Conservation (phyloP, 2,797 vertebrate genomes). For the Mus spretus region DNA sequence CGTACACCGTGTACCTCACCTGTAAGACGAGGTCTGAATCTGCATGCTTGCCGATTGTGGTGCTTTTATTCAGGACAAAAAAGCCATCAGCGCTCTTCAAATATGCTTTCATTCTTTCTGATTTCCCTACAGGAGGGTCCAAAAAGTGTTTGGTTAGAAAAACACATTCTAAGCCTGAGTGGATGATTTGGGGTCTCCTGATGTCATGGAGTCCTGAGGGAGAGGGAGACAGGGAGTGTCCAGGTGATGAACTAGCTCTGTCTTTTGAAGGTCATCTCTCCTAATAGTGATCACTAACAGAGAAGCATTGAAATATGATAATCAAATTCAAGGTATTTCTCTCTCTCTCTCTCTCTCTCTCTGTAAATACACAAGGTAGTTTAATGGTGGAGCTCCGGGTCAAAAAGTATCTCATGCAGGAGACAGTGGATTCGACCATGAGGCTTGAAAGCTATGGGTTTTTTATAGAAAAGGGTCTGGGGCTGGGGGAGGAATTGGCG, state of each 20-base stretch:
- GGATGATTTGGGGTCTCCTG: neutral
- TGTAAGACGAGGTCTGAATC: slow-evolving; percentile 90
- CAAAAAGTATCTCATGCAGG: too few relatives aligned
- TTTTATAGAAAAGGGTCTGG: too few relatives aligned
- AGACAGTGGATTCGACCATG: too few relatives aligned
- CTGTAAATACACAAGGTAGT: too few relatives aligned
- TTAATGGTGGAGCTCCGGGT: too few relatives aligned
- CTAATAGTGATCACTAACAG: neutral
- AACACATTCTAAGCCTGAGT: neutral
- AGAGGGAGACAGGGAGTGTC: neutral
- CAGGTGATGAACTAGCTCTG: neutral
- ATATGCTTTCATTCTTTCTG: slow-evolving; percentile 87
- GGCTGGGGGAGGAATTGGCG: too few relatives aligned
- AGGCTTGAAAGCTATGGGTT: too few relatives aligned
- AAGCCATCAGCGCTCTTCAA: slow-evolving; percentile 87
- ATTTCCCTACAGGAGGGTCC: neutral
- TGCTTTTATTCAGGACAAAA: slow-evolving; percentile 87
- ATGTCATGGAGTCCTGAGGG: neutral
- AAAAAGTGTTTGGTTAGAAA: neutral
- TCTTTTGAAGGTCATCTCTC: neutral
- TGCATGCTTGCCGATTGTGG: slow-evolving; percentile 86
- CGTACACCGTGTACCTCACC: slow-evolving; percentile 79
- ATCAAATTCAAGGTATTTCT: neutral
- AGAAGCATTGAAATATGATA: neutral
- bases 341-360: too few relatives aligned